A percentile compares a stretch with the other conserved stretches of the same genome.
These are phyloP conservation scores for Deilephila elpenor DNA, from an alignment of 2,888 invertebrate species.

Conservation along the genomic window DNA sequence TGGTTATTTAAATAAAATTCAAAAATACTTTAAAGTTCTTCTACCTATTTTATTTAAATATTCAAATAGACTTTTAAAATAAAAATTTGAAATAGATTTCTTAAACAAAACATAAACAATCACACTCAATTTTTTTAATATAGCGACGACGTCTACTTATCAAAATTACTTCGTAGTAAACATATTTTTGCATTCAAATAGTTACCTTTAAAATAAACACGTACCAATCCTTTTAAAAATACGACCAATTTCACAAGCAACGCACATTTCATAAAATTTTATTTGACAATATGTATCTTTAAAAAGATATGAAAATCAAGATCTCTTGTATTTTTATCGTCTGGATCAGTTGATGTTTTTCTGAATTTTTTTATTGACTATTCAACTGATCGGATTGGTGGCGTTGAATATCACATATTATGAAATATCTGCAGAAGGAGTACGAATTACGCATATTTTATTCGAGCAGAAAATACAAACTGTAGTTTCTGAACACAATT, in stretches of 20 bases:
- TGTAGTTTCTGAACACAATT: no score
- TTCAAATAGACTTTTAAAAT: no score
- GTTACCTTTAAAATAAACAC: background rate
- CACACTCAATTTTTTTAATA: background rate
- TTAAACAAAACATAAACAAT: background rate
- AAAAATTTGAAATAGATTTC: no score
- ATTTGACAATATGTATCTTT: background rate
- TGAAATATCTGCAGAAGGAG: no score
- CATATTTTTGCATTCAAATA: background rate
- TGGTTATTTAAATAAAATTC: no score
- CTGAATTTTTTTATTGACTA: background rate
- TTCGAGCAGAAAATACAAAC: no score
- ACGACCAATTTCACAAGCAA: background rate
- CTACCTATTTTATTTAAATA: background rate
- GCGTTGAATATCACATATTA: background rate
- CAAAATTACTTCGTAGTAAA: no score
- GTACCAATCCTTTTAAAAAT: background rate
- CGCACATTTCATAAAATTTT: background rate
- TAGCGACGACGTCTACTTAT: no score
- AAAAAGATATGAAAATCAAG: background rate
- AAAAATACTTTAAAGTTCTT: no score
- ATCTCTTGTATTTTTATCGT: background rate
- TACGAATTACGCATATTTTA: no score
- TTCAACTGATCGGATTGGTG: background rate
- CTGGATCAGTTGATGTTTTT: background rate